These are phyloP conservation scores for Microplitis mediator DNA, from an alignment of 1,140 invertebrate species.

Conservation along the genomic window DNA sequence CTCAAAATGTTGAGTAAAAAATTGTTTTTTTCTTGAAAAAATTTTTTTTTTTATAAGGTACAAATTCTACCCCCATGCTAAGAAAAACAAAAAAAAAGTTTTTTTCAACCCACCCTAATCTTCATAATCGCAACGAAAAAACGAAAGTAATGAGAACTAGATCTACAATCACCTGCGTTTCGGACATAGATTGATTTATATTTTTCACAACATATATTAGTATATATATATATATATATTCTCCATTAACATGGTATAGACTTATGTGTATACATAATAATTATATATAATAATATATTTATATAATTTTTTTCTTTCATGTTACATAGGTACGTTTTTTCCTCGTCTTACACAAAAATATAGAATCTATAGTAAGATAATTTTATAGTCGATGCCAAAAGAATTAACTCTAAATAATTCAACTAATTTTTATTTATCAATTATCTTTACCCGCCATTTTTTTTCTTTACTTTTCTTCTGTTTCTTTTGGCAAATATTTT, in stretches of 20 bases:
- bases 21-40: too few relatives aligned
- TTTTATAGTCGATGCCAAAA: constrained; percentile 48
- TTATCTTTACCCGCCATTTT: constrained; percentile 12
- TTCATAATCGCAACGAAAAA: neutral
- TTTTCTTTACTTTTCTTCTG: constrained; percentile 13
- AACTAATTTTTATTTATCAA: constrained; percentile 38
- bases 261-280: constrained; percentile 52
- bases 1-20: too few relatives aligned
- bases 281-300: constrained; percentile 23
- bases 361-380: constrained; percentile 49
- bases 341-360: constrained; percentile 59
- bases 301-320: constrained; percentile 38
- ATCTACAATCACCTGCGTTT: constrained; percentile 26
- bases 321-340: constrained; percentile 29
- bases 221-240: constrained; percentile 42
- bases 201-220: constrained; percentile 60
- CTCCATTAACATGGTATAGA: constrained; percentile 52
- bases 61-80: too few relatives aligned
- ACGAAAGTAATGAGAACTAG: neutral
- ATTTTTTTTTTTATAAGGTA: too few relatives aligned
- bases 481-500: constrained; percentile 24
- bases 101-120: too few relatives aligned
- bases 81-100: too few relatives aligned
- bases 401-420: constrained; percentile 39
- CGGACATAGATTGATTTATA: constrained; percentile 61